Evolutionary conservation across 2,797 vertebrate species (phyloP).

Genomic region (Enteromius unitaeniatus): DNA sequence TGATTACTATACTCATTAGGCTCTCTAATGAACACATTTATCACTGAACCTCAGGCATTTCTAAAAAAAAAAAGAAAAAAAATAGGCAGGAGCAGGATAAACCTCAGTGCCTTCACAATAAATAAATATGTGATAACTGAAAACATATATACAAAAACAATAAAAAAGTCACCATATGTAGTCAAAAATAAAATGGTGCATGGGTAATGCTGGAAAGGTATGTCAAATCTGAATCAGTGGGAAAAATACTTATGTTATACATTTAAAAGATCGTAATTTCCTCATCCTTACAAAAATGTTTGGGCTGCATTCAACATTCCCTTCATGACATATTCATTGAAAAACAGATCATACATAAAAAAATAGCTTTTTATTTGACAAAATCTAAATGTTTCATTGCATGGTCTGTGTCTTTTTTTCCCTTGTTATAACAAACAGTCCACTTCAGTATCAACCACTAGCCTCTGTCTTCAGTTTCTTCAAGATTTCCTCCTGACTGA

Average conservation of each 20-base stretch:
- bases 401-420: background rate
- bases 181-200: background rate
- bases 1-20: slow-evolving; percentile 46
- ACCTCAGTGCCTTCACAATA: background rate
- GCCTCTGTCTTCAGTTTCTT: slow-evolving; percentile 83
- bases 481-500: slow-evolving; percentile 84
- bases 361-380: slow-evolving; percentile 1
- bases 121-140: background rate
- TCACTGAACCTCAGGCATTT: slow-evolving; percentile 40
- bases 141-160: background rate
- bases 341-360: background rate
- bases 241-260: background rate
- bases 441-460: slow-evolving; percentile 47
- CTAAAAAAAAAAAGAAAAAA: background rate
- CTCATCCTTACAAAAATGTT: background rate
- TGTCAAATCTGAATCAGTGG: background rate
- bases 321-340: background rate
- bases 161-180: background rate
- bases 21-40: slow-evolving; percentile 51
- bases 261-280: background rate
- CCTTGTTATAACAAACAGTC: background rate
- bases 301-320: background rate
- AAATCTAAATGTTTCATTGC: background rate
- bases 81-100: background rate
- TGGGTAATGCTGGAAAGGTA: background rate